Percentiles rank a stretch among this genome's conserved stretches.
phyloP scores from a whole-genome alignment of 2,113 vertebrate species.

The Heterochromis multidens region DNA sequence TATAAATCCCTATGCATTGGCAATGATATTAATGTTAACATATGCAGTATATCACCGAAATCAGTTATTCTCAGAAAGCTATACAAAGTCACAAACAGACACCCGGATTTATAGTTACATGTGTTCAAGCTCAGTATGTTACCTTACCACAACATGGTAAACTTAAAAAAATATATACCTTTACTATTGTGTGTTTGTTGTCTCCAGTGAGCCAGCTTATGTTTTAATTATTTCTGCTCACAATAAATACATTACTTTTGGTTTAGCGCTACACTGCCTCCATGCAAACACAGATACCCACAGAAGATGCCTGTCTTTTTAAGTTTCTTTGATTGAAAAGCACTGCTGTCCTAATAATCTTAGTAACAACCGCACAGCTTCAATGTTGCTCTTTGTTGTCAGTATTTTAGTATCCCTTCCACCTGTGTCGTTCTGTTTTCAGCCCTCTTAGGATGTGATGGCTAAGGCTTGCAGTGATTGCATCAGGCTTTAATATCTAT shows the following conservation, averaged over 20 bases:
- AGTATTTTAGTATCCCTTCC: constrained; percentile 15
- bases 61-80: not conserved
- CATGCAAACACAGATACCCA: not conserved
- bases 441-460: not conserved
- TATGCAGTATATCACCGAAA: not conserved
- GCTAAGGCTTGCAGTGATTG: not conserved
- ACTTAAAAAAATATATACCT: too few relatives aligned
- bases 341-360: not conserved
- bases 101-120: not conserved
- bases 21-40: not conserved
- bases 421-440: constrained; percentile 20
- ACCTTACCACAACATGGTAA: too few relatives aligned
- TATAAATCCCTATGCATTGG: not conserved
- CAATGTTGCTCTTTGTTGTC: not conserved
- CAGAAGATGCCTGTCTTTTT: not conserved
- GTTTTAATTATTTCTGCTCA: too few relatives aligned
- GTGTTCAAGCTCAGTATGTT: too few relatives aligned
- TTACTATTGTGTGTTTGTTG: too few relatives aligned
- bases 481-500: constrained; percentile 57
- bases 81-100: not conserved
- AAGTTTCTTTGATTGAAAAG: not conserved
- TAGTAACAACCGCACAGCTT: not conserved
- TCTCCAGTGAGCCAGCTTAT: too few relatives aligned
- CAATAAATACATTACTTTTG: not conserved
- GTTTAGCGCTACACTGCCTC: not conserved